A percentile compares a stretch with the other conserved stretches of the same genome.
Evolutionary conservation across 2,113 vertebrate species (phyloP).

Genomic region (Pelobates fuscus): DNA sequence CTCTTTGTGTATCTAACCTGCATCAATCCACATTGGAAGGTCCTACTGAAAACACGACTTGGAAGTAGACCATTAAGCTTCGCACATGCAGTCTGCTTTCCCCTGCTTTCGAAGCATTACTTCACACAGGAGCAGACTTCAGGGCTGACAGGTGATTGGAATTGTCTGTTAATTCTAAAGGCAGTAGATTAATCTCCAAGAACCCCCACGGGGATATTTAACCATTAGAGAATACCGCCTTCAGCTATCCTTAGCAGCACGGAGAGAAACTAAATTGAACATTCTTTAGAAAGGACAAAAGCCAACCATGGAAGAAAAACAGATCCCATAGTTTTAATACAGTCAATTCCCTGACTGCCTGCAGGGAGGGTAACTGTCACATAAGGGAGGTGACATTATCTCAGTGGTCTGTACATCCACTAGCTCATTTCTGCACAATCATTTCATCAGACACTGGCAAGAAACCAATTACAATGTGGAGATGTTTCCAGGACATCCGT

Average conservation of each 20-base stretch:
- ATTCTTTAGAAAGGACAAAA: constrained; percentile 41
- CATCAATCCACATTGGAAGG: constrained; percentile 20
- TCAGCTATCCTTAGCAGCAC: constrained; percentile 24
- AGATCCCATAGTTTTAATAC: neutral
- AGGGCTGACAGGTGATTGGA: constrained; percentile 42
- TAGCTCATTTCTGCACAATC: neutral
- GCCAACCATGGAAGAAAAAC: constrained; percentile 26
- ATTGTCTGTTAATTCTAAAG: constrained; percentile 46
- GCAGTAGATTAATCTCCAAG: constrained; percentile 42
- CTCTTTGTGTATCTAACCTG: too few relatives aligned
- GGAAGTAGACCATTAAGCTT: constrained; percentile 14
- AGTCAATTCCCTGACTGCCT: constrained; percentile 19
- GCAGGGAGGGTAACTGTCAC: neutral
- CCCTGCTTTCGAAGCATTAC: constrained; percentile 25
- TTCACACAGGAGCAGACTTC: constrained; percentile 37
- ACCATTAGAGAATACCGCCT: constrained; percentile 38
- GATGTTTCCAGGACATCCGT: constrained; percentile 13
- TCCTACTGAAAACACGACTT: neutral
- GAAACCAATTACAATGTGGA: constrained; percentile 25
- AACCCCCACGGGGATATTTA: constrained; percentile 39
- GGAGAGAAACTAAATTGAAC: constrained; percentile 42
- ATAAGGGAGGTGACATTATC: constrained; percentile 38
- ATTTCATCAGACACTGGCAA: constrained; percentile 20
- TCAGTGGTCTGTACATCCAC: constrained; percentile 17
- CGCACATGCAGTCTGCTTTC: constrained; percentile 2